A percentile compares a stretch with the other conserved stretches of the same genome.
Conservation (phyloP, 2,888 invertebrate species). For the Leptinotarsa rubiginosa region DNA sequence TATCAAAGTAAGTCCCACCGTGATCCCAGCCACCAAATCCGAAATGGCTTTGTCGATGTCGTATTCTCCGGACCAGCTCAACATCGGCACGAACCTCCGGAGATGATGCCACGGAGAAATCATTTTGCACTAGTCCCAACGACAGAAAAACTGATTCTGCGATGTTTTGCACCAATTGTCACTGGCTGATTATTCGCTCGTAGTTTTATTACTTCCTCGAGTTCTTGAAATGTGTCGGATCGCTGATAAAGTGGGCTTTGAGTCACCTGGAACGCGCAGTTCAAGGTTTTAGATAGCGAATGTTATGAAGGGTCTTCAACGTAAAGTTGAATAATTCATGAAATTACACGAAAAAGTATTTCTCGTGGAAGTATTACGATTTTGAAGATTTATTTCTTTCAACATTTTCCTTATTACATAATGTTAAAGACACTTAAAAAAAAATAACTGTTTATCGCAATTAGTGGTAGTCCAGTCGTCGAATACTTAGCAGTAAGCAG, state of each 20-base stretch:
- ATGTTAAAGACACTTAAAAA: no score
- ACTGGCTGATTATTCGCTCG: background rate
- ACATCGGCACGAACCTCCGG: conserved; percentile 65
- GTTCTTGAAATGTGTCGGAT: no score
- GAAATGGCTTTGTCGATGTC: conserved; percentile 70
- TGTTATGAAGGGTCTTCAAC: no score
- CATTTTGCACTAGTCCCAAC: conserved; percentile 5
- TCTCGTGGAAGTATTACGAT: no score
- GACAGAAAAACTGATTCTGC: background rate
- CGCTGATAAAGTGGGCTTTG: background rate
- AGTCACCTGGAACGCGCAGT: background rate
- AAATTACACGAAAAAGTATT: no score
- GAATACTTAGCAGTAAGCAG: no score
- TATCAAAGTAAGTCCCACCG: conserved; percentile 81
- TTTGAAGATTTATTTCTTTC: no score
- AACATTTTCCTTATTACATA: no score
- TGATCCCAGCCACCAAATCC: conserved; percentile 81
- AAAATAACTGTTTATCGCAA: no score
- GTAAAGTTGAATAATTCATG: no score
- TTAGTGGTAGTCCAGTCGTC: no score
- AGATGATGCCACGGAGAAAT: conserved; percentile 29
- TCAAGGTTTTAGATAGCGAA: background rate
- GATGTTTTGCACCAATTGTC: no score
- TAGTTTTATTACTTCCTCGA: background rate
- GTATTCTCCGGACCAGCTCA: conserved; percentile 73